A percentile compares a stretch with the other conserved stretches of the same genome.
Evolutionary conservation across 1,140 invertebrate species (phyloP).

Genomic region (Nymphalis io): DNA sequence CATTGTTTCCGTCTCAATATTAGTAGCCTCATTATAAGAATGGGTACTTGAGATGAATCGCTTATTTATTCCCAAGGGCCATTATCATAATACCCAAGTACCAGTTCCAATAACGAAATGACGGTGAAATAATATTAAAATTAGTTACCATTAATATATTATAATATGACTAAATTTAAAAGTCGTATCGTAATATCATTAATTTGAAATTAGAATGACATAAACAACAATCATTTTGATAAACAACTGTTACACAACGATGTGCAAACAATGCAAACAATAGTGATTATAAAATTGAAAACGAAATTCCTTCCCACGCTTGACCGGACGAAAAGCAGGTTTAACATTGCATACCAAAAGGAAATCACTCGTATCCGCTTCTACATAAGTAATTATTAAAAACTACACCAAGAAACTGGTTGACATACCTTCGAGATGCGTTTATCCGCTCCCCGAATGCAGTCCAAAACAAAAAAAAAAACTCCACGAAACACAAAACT

Average conservation of each 20-base stretch:
- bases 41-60: conserved; percentile 30
- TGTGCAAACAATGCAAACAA: conserved; percentile 16
- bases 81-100: conserved; percentile 26
- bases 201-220: too few relatives aligned
- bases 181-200: not conserved
- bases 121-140: not conserved
- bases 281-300: conserved; percentile 46
- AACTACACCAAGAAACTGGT: conserved; percentile 53
- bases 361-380: conserved; percentile 62
- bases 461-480: conserved; percentile 33
- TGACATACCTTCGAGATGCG: conserved; percentile 59
- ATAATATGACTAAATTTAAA: not conserved
- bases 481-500: conserved; percentile 46
- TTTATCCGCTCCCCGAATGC: conserved; percentile 42
- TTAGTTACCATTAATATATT: too few relatives aligned
- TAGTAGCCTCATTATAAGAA: conserved; percentile 25
- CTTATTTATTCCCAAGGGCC: conserved; percentile 15
- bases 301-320: conserved; percentile 73
- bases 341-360: conserved; percentile 65
- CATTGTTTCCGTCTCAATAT: conserved; percentile 29
- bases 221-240: not conserved
- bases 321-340: conserved; percentile 71
- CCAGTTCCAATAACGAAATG: conserved; percentile 8
- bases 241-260: conserved; percentile 20
- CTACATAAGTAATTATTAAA: conserved; percentile 59